Evolutionary conservation across 2,113 vertebrate genomes (phyloP), one percentile per base, ranked within the genome.

Genomic region (Megaceryle maxima): DNA sequence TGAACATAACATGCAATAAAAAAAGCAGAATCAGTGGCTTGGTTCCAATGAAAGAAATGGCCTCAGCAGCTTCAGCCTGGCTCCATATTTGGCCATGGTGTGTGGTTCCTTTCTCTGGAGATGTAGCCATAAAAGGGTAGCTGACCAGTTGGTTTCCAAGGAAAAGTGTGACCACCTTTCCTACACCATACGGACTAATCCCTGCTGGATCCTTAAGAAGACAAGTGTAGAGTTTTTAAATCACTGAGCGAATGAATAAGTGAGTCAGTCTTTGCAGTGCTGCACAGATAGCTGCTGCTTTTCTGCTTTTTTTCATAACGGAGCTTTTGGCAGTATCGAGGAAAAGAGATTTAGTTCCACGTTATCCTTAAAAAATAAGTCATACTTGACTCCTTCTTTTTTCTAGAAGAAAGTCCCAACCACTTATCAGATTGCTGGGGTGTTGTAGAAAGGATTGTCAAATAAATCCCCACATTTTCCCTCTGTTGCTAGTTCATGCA

Each of bases 1-100:
- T 94, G 92, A 96, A 93, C 55, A 26, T 85, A 96, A 85, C 85
- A 41, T 66, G 82, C 68, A 72, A 26, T 90, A 89, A 74, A 85
- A 37, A 92, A 81, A 85, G 62, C 85, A 93, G 39, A 92, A 64
- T 26, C 60, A 48, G 73, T 96, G 83, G 68, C 78, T 81, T 64
- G 77, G 77, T 68, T 96, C 95, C 96, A 96, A n/a, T 1, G 6
- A 55, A 75, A 91, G 79, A 70, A 73, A 88, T 51, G 67, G 63
- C 57, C 87, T 94, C 87, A 60, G 74, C 69, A 85, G 18, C 81
- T 90, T 82, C 83, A 92, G 77, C 46, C 26, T 51, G 93, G 82
- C 80, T 97, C 96, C 89, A 48, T 97, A 95, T 97, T 97, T 97
- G 97, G 96, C 93, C 83, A 59, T 67, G 75, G 67, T 72, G 20